These are phyloP conservation scores for Xiphias gladius DNA, from an alignment of 2,113 vertebrate genomes.

Conservation along the genomic window DNA sequence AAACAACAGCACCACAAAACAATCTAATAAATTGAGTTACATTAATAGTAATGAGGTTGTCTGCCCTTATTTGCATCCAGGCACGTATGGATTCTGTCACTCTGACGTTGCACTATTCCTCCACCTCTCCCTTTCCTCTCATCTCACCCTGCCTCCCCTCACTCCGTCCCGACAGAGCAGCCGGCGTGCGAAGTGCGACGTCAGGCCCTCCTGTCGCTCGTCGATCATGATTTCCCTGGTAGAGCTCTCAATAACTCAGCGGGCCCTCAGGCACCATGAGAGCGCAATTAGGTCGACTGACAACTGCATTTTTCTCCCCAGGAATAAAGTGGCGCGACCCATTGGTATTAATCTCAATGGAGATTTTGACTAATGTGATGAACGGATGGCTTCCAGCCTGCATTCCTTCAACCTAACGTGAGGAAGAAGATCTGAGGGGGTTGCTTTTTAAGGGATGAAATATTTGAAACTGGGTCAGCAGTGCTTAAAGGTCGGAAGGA, in stretches of 20 bases:
- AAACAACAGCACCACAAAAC: neutral
- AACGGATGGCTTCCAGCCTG: conserved; percentile 55
- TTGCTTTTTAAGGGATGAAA: conserved; percentile 1
- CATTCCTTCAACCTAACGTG: conserved; percentile 19
- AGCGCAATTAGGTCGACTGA: conserved; percentile 75
- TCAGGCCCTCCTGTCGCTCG: conserved; percentile 70
- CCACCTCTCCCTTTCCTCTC: neutral
- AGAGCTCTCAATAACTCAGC: conserved; percentile 78
- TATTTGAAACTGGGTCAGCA: conserved; percentile 46
- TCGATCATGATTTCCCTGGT: conserved; percentile 72
- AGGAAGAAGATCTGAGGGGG: conserved; percentile 19
- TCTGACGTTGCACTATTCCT: neutral
- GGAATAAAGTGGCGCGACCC: conserved; percentile 60
- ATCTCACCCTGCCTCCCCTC: neutral
- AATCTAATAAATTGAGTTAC: neutral
- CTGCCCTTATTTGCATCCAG: conserved; percentile 17
- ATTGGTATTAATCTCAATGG: conserved; percentile 71
- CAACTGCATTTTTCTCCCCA: conserved; percentile 77
- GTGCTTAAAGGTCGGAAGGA: conserved; percentile 45
- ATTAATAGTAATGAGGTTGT: neutral
- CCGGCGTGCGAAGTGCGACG: conserved; percentile 30
- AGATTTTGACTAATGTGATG: conserved; percentile 61
- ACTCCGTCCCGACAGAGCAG: conserved; percentile 20
- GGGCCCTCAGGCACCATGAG: conserved; percentile 73
- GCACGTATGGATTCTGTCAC: neutral